Evolutionary conservation across 2,113 vertebrate genomes (phyloP), one percentile per base, ranked within the genome.

Genomic region (Mirza zaza): DNA sequence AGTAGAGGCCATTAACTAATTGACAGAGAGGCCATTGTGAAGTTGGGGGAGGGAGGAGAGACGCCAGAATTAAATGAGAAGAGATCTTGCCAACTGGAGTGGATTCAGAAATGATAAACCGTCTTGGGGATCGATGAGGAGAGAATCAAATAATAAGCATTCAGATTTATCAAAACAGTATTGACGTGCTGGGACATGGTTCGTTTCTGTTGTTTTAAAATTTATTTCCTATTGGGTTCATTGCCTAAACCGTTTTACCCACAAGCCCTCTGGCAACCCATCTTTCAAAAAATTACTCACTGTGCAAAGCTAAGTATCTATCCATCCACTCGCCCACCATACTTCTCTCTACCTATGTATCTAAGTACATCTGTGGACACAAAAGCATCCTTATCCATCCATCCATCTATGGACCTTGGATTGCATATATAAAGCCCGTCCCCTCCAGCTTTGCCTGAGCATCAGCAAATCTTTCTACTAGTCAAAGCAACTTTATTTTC

Each of bases 121-220:
- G 70, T 76, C 76, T 42, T 7, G 48, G 73, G 86, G 81, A 88
- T 92, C 91, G 67, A 91, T 65, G 36, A 70, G 55, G 42, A 75
- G 27, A 73, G 55, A 77, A 87, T 97, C 88, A 95, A 94, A 91
- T 71, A 65, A 71, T 25, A 57, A 50, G 55, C 75, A 63, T 59
- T 90, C 86, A 50, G 29, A 91, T 88, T 80, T 67, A 86, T 82
- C 81, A 88, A 63, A 92, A 92, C 55, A 75, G 61, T n/a, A 4
- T 3, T 20, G 61, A 85, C 73, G 55, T 1, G 1, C 71, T 23
- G 50, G 81, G 39, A 92, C 21, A 42, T 3, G 55, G 23, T 92
- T 84, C 12, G 42, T 75, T 91, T 93, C 76, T 92, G 65, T 65
- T 92, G 59, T 80, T 85, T 55, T 67, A 75, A 92, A 94, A 94